Percentiles rank a stretch among this genome's conserved stretches.
phyloP scores from a whole-genome alignment of 2,888 invertebrate species.

The Apodemia duryi region DNA sequence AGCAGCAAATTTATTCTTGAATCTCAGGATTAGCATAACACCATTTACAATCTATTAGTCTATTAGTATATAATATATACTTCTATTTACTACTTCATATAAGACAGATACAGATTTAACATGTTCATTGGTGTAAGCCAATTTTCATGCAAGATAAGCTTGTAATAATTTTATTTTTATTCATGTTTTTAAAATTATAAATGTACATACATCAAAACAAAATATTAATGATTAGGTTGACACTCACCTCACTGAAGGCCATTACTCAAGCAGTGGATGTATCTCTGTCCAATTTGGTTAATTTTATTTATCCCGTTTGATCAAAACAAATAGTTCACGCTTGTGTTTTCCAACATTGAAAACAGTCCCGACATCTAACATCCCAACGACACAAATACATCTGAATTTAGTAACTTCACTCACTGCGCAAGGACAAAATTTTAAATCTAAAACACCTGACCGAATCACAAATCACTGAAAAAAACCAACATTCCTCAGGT shows the following conservation, averaged over 20 bases:
- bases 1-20: no score
- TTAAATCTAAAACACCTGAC: conserved; percentile 79
- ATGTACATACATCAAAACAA: neutral
- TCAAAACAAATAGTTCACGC: conserved; percentile 78
- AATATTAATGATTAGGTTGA: conserved; percentile 28
- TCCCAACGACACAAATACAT: conserved; percentile 76
- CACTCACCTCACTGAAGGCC: conserved; percentile 89
- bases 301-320: conserved; percentile 66
- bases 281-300: conserved; percentile 75
- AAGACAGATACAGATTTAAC: conserved; percentile 3
- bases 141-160: conserved; percentile 7
- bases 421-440: conserved; percentile 79
- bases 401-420: conserved; percentile 72
- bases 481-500: conserved; percentile 83
- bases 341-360: conserved; percentile 77
- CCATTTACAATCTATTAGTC: no score
- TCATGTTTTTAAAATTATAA: neutral
- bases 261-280: conserved; percentile 81
- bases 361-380: conserved; percentile 76
- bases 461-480: conserved; percentile 81
- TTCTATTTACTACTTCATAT: conserved; percentile 1
- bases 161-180: neutral
- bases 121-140: neutral
- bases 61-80: neutral
- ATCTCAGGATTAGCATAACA: no score